A percentile compares a stretch with the other conserved stretches of the same genome.
phyloP scores from a whole-genome alignment of 2,888 invertebrate genomes.

The Siphlonurus alternatus region DNA sequence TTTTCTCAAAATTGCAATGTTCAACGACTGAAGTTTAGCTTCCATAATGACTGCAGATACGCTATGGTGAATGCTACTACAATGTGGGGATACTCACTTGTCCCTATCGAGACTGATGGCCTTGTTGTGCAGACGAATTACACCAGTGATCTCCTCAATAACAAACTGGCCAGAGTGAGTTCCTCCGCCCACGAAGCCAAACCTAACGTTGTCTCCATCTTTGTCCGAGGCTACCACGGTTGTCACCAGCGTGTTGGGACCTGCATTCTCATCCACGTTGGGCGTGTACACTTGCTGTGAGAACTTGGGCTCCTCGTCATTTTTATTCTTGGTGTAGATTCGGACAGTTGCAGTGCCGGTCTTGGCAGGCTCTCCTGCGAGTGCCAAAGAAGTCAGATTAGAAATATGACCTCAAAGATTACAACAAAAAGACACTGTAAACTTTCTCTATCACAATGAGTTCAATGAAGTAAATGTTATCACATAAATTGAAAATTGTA shows the following conservation, averaged over 20 bases:
- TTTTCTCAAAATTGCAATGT: too few relatives aligned
- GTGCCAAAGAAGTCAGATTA: too few relatives aligned
- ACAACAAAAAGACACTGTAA: too few relatives aligned
- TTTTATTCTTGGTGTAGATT: conserved; percentile 94
- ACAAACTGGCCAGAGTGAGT: conserved; percentile 80
- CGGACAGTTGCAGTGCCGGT: conserved; percentile 87
- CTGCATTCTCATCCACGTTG: conserved; percentile 90
- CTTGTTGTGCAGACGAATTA: conserved; percentile 75
- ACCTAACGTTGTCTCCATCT: conserved; percentile 90
- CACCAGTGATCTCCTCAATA: conserved; percentile 89
- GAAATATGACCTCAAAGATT: too few relatives aligned
- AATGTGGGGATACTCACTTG: conserved; percentile 36
- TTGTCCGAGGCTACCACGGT: conserved; percentile 95
- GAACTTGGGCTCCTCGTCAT: conserved; percentile 94
- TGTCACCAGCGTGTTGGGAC: conserved; percentile 86
- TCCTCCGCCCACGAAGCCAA: conserved; percentile 69
- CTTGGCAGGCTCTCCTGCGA: conserved; percentile 65
- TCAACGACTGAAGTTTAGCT: too few relatives aligned
- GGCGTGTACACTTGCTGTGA: conserved; percentile 94
- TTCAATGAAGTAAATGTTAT: too few relatives aligned
- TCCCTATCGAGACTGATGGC: conserved; percentile 76
- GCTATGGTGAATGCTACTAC: too few relatives aligned
- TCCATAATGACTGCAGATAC: too few relatives aligned
- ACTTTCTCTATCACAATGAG: too few relatives aligned
- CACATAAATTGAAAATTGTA: too few relatives aligned